Evolutionary conservation across 2,888 invertebrate species (phyloP), one percentile per base, ranked within the genome.

Genomic region (Hirtodrosophila histrioides): DNA sequence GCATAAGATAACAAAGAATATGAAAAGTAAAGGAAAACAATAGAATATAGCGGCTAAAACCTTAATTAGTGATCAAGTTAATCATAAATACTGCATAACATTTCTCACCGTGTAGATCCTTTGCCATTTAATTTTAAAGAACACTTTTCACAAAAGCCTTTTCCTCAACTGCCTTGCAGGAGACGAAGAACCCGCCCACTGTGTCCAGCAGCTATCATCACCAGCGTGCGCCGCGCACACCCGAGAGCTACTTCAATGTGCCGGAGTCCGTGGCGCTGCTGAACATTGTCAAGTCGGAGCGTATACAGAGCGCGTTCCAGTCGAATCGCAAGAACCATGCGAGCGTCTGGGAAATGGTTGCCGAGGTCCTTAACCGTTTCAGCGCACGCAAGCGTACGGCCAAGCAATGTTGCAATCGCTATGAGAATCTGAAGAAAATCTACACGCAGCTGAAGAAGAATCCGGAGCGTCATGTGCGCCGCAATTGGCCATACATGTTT

Each of bases 321-420:
- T 91, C 92, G 48, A 91, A 91, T 61, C 89, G 91, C 3, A 91
- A 91, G 76, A 91, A 91, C 53, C 91, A 91, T 82, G 91, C 91
- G 12, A 92, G 92, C 54, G 91, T 91, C 0, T 91, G 91, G 91
- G 91, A 91, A 69, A 91, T 92, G 91, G 91, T 91, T 3, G 91
- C 91, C 35, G 91, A 90, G 63, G 91, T 91, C 4, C 75, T 91
- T 3, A 92, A 91, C 60, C 89, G 90, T 2, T 91, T 89, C 58
- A 92, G 91, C 56, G 81, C 91, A 2, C 85, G 92, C 0, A 91
- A 91, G 29, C 88, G 91, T 0, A 91, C 90, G 6, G 90, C 91
- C 2, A 91, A 91, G 60, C 91, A 91, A 61, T 91, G 91, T 44
- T 91, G 91, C 75, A 91, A 91, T 78, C 90, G 91, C 23, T 91